Evolutionary conservation across 2,113 vertebrate species (phyloP).

Genomic region (Dromas ardeola): DNA sequence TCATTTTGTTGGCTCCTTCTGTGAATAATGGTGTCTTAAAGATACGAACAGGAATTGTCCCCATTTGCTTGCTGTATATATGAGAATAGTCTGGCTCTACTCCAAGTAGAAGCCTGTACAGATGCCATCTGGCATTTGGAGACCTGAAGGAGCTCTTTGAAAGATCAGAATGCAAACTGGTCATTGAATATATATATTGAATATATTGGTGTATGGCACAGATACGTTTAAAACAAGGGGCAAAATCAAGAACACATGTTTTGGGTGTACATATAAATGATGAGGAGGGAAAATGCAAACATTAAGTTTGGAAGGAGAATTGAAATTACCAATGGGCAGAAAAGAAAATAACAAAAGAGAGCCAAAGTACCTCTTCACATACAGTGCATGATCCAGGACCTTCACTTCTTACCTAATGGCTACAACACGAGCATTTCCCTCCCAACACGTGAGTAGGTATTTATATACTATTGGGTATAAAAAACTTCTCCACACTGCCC

Average conservation of each 20-base stretch:
- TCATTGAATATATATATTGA: not conserved
- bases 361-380: not conserved
- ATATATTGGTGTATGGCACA: not conserved
- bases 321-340: not conserved
- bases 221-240: not conserved
- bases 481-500: not conserved
- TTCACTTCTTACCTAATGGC: not conserved
- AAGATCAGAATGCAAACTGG: not conserved
- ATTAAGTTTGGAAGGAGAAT: not conserved
- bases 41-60: not conserved
- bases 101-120: not conserved
- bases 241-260: not conserved
- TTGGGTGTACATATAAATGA: not conserved
- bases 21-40: not conserved
- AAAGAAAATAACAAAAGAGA: not conserved
- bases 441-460: not conserved
- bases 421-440: not conserved
- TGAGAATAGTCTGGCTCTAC: not conserved
- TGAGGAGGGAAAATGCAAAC: not conserved
- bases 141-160: not conserved
- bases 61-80: not conserved
- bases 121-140: not conserved
- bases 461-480: not conserved
- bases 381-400: not conserved
- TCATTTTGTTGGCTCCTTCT: not conserved